A percentile compares a stretch with the other conserved stretches of the same genome.
Conservation (phyloP, 1,140 invertebrate species). For the Euura lappo region DNA sequence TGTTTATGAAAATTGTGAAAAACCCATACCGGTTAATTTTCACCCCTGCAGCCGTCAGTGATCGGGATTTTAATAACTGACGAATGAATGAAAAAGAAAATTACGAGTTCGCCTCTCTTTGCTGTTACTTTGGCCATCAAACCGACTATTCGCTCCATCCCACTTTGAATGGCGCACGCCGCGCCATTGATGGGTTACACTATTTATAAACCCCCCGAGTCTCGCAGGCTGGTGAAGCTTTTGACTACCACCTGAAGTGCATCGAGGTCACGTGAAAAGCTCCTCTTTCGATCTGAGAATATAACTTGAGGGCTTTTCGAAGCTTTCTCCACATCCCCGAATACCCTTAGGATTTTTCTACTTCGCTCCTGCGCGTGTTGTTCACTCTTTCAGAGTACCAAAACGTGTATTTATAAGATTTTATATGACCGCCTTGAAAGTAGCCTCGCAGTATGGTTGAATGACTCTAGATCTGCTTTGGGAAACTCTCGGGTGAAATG, state of each 20-base stretch:
- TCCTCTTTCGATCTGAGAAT: not conserved
- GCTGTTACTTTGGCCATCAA: too few species aligned
- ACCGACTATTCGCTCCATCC: not conserved
- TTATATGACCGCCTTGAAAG: too few species aligned
- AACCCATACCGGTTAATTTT: not conserved
- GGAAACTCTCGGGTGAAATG: too few species aligned
- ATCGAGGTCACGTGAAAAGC: constrained; percentile 6
- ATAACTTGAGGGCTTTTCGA: constrained; percentile 10
- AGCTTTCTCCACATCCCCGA: not conserved
- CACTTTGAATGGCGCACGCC: constrained; percentile 40
- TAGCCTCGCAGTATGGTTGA: too few species aligned
- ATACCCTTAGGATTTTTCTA: constrained; percentile 8
- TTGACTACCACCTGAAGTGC: constrained; percentile 28
- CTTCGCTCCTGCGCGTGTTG: constrained; percentile 5
- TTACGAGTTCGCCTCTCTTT: too few species aligned
- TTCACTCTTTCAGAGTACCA: not conserved
- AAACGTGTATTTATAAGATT: too few species aligned
- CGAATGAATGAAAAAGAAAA: too few species aligned
- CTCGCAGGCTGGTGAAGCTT: constrained; percentile 21
- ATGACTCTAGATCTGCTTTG: too few species aligned
- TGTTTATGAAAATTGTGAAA: not conserved
- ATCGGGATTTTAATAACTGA: too few species aligned
- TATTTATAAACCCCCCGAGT: constrained; percentile 41
- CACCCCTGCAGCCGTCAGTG: not conserved
- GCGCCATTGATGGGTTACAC: constrained; percentile 46